Base-by-base conservation (phyloP, 2,797 vertebrate species). In the Acanthurus lineatus region DNA sequence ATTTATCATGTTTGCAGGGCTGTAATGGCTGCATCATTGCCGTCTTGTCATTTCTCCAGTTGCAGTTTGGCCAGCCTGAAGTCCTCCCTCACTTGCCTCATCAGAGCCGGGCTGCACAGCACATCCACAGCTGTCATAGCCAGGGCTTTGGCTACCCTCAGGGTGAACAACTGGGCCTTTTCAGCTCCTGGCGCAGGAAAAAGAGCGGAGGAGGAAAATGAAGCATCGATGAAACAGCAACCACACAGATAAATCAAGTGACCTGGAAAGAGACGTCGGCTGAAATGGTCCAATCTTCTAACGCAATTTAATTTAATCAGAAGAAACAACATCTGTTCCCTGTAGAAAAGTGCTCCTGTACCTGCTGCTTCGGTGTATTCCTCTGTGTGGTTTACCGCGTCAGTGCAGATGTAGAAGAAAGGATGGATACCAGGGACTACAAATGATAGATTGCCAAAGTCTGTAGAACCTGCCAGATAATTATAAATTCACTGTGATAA, bases 111-210 rank as follows among this genome's bases (percentile, higher is more conserved):
- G 77, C 95, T 94, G 93, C 96, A 96, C 64, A 97, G 88, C 1
- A 97, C 93, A 79, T 98, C 97, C 89, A 97, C 87, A 9, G 97
- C 97, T 76, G 97, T 97, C 97, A 97, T 97, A 9, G 96, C 96
- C 92, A 97, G 90, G 66, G 96, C 95, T 88, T 97, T 97, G 73
- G 97, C 96, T 16, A 95, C 95, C 84, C 96, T 94, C 91, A 97
- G 93, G 77, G 96, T 81, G 35, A 95, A 97, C 92, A 95, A 95
- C 88, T 98, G 97, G 88, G 97, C 97, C 73, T 93, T 87, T 76
- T 96, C 94, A 69, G 96, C 96, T 76, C 97, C 97, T 98, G 65
- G 88, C 73, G 5, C 54, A 74, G 15, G 35, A 69, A 11, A 54
- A 59, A 77, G 20, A 73, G 58, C 11, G 8, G 48, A 64, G 65